A percentile compares a stretch with the other conserved stretches of the same genome.
Evolutionary conservation across 2,797 vertebrate genomes (phyloP).

Genomic region (Naso thynnoides): DNA sequence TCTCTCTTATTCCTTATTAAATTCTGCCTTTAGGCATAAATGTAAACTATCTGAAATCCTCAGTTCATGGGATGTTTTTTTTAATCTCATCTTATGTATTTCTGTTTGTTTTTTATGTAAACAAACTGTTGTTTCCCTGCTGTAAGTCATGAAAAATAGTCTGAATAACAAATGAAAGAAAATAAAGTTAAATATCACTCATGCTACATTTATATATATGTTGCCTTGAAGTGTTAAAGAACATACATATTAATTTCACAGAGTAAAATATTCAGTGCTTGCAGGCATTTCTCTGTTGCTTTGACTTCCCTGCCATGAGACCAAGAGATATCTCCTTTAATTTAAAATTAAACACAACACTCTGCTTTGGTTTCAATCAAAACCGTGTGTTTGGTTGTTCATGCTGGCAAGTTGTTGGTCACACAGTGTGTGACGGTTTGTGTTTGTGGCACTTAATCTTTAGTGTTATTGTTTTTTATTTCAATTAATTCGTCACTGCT

Average conservation of each 20-base stretch:
- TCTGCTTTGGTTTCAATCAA: conserved; percentile 20
- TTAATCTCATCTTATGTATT: not conserved
- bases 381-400: not conserved
- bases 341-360: conserved; percentile 49
- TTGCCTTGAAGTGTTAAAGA: conserved; percentile 42
- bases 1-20: conserved; percentile 16
- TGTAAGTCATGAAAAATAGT: not conserved
- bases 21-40: conserved; percentile 11
- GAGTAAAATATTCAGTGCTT: conserved; percentile 24
- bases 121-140: not conserved
- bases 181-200: conserved; percentile 12
- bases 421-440: not conserved
- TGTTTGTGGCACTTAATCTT: conserved; percentile 7
- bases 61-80: conserved; percentile 1
- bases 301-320: conserved; percentile 35
- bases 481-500: not conserved
- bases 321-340: conserved; percentile 41
- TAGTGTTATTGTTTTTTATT: conserved; percentile 4
- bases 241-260: conserved; percentile 42
- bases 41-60: conserved; percentile 18
- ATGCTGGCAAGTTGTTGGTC: conserved; percentile 5
- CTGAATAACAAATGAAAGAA: conserved; percentile 16
- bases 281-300: conserved; percentile 33
- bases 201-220: conserved; percentile 11
- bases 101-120: not conserved